Evolutionary conservation across 2,113 vertebrate species (phyloP).

Genomic region (Puffinus mauretanicus): DNA sequence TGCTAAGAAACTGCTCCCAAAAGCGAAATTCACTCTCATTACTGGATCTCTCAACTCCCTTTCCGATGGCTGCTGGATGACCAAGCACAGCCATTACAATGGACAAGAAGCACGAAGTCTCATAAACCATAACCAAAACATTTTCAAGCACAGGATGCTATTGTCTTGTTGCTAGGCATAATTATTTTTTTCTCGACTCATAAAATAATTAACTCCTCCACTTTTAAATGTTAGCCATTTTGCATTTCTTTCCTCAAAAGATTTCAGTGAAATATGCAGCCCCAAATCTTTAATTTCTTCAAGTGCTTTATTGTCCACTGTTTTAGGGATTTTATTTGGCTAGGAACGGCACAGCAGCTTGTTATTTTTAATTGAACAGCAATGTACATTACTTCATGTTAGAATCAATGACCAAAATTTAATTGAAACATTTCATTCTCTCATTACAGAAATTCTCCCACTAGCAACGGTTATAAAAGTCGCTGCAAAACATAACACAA

Average conservation of each 20-base stretch:
- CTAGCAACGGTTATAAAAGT: neutral
- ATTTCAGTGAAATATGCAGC: neutral
- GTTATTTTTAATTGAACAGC: constrained; percentile 69
- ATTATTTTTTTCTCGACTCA: neutral
- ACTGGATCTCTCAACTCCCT: neutral
- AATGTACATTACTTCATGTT: constrained; percentile 1
- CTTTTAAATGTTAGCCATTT: constrained; percentile 20
- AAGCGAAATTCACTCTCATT: neutral
- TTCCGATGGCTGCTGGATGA: neutral
- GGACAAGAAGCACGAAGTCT: neutral
- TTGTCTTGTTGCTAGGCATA: neutral
- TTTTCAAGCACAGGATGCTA: neutral
- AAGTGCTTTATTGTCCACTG: constrained; percentile 33
- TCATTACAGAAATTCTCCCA: constrained; percentile 19
- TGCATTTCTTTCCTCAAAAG: neutral
- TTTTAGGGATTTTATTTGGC: constrained; percentile 33
- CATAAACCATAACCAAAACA: neutral
- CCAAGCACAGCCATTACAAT: neutral
- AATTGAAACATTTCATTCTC: constrained; percentile 51
- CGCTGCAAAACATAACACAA: neutral
- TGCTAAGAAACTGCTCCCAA: neutral
- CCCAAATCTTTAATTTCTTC: constrained; percentile 46
- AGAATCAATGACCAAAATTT: constrained; percentile 54
- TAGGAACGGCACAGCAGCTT: constrained; percentile 29
- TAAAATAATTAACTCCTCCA: neutral